Percentiles rank a stretch among this genome's conserved stretches.
These are phyloP conservation scores for Lasioglossum lativentre DNA, from an alignment of 2,888 invertebrate genomes.

Conservation along the genomic window DNA sequence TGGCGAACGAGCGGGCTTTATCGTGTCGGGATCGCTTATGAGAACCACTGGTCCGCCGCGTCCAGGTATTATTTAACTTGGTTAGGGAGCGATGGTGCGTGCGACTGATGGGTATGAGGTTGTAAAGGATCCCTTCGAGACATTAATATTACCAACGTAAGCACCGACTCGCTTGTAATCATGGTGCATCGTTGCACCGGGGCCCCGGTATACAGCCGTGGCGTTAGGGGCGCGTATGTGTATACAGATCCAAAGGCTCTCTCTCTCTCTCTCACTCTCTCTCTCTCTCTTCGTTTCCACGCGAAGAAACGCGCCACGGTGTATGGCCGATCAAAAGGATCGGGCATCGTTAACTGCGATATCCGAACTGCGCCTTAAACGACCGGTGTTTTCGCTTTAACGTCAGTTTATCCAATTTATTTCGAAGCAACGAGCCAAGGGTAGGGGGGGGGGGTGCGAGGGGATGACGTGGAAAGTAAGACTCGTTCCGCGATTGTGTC, in stretches of 20 bases:
- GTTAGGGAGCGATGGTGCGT: conserved; percentile 79
- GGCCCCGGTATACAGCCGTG: conserved; percentile 42
- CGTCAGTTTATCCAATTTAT: conserved; percentile 71
- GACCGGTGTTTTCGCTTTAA: conserved; percentile 70
- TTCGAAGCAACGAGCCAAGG: conserved; percentile 47
- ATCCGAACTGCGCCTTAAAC: conserved; percentile 64
- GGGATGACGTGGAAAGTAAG: neutral
- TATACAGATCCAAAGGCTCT: neutral
- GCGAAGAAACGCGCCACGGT: conserved; percentile 16
- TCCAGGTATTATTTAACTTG: conserved; percentile 80
- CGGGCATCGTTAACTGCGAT: conserved; percentile 66
- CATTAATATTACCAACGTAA: conserved; percentile 80
- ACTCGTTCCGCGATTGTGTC: neutral
- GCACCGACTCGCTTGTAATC: conserved; percentile 75
- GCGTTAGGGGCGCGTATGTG: conserved; percentile 27
- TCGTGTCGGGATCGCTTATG: conserved; percentile 45
- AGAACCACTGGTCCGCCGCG: conserved; percentile 75
- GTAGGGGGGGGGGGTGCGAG: neutral
- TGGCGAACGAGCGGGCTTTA: neutral
- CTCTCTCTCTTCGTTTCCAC: neutral
- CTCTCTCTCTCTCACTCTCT: neutral
- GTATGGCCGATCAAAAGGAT: conserved; percentile 63
- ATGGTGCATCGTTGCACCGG: conserved; percentile 74
- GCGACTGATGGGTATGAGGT: conserved; percentile 80
- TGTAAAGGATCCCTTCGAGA: conserved; percentile 80